Percentiles rank a stretch among this genome's conserved stretches.
These are phyloP conservation scores for Pseudorasbora parva DNA, from an alignment of 2,113 vertebrate species.

Conservation along the genomic window DNA sequence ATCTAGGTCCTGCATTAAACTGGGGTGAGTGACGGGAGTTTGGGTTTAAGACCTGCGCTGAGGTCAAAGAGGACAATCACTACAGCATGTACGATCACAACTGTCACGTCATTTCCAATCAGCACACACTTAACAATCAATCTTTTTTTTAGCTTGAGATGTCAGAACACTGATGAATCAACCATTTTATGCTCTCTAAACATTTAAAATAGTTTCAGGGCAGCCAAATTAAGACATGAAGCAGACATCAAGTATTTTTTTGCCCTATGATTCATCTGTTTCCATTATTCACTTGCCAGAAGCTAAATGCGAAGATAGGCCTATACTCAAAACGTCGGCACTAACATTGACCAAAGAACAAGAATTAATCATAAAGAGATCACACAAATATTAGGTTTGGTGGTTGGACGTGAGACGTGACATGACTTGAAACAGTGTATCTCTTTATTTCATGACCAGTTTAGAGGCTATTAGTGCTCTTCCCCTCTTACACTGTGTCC, in stretches of 20 bases:
- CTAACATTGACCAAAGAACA: neutral
- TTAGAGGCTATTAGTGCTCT: neutral
- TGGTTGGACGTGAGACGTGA: neutral
- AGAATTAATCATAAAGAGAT: neutral
- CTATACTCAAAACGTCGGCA: neutral
- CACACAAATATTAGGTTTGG: too few species aligned
- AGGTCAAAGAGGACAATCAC: conserved; percentile 28
- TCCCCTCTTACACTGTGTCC: neutral
- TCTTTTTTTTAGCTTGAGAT: neutral
- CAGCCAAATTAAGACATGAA: conserved; percentile 2
- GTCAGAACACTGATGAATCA: neutral
- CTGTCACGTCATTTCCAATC: neutral
- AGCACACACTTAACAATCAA: neutral
- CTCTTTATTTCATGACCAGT: neutral
- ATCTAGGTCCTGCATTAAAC: conserved; percentile 35
- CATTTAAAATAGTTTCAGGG: neutral
- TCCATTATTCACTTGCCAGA: neutral
- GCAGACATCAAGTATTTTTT: neutral
- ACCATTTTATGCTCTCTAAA: neutral
- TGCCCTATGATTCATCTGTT: neutral
- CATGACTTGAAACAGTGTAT: neutral
- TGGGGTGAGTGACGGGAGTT: conserved; percentile 42
- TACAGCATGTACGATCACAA: neutral
- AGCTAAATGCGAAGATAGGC: neutral
- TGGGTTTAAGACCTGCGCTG: conserved; percentile 7